Evolutionary conservation across 1,140 invertebrate genomes (phyloP).

Genomic region (Chlorops oryzae): DNA sequence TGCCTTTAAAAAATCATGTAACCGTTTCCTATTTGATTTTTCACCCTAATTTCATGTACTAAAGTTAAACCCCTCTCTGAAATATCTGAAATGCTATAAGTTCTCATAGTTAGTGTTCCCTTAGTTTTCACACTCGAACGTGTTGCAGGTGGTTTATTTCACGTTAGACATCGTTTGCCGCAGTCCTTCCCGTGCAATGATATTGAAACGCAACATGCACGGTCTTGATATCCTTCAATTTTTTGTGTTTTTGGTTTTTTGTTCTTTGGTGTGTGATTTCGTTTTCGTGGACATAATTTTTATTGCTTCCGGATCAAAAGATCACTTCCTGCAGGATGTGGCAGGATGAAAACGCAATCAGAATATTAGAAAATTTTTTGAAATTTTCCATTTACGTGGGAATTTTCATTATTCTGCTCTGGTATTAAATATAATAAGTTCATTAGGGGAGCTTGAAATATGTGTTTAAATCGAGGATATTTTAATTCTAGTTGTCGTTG

Average conservation of each 20-base stretch:
- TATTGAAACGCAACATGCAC: too few relatives aligned
- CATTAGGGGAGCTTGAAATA: too few relatives aligned
- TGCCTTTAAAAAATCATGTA: background rate
- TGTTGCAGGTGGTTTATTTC: conserved; percentile 12
- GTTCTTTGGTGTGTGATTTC: conserved; percentile 7
- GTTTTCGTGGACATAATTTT: conserved; percentile 27
- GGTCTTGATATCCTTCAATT: too few relatives aligned
- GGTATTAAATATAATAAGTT: too few relatives aligned
- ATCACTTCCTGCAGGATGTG: conserved; percentile 41
- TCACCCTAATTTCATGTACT: background rate
- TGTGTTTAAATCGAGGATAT: too few relatives aligned
- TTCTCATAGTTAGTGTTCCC: background rate
- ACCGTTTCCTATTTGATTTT: background rate
- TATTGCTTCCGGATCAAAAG: conserved; percentile 47
- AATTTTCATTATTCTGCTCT: too few relatives aligned
- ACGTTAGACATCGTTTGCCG: background rate
- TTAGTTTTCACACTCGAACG: background rate
- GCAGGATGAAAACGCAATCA: too few relatives aligned
- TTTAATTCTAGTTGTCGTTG: too few relatives aligned
- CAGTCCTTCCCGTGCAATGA: too few relatives aligned
- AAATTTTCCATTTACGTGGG: too few relatives aligned
- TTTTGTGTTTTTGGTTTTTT: conserved; percentile 1
- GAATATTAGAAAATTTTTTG: too few relatives aligned
- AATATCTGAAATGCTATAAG: background rate
- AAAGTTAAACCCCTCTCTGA: background rate